Conservation (phyloP, 2,113 vertebrate genomes). For the Zosterops japonicus region DNA sequence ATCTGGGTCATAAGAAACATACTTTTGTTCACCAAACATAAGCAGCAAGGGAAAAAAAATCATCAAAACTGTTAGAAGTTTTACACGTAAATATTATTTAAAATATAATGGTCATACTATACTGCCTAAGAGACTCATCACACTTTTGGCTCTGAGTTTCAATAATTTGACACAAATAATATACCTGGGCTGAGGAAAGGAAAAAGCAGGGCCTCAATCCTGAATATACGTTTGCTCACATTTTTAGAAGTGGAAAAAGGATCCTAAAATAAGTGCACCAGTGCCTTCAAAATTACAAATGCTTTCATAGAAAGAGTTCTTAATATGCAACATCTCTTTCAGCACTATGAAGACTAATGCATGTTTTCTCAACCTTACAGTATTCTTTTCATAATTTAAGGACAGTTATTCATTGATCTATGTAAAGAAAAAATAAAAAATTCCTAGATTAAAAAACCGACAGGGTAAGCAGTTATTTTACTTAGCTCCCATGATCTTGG, state of each 20-base stretch:
- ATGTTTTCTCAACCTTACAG: neutral
- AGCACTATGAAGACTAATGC: neutral
- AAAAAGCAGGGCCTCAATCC: neutral
- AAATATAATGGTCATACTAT: neutral
- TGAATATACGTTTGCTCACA: neutral
- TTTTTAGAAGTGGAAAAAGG: neutral
- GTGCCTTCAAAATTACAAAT: neutral
- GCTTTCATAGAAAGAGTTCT: neutral
- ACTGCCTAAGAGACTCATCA: neutral
- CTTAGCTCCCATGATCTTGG: neutral
- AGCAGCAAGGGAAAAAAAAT: neutral
- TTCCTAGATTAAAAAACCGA: neutral
- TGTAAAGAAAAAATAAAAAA: neutral
- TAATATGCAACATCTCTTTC: neutral
- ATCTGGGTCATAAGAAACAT: neutral
- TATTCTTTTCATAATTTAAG: neutral
- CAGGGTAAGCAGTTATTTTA: neutral
- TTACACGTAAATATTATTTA: neutral
- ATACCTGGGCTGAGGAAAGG: neutral
- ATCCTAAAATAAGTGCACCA: neutral
- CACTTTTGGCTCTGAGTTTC: neutral
- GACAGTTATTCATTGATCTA: neutral
- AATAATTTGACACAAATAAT: neutral
- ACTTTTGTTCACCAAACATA: neutral
- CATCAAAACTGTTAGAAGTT: neutral